phyloP scores from a whole-genome alignment of 2,888 invertebrate species.

The Napeogenes inachia region DNA sequence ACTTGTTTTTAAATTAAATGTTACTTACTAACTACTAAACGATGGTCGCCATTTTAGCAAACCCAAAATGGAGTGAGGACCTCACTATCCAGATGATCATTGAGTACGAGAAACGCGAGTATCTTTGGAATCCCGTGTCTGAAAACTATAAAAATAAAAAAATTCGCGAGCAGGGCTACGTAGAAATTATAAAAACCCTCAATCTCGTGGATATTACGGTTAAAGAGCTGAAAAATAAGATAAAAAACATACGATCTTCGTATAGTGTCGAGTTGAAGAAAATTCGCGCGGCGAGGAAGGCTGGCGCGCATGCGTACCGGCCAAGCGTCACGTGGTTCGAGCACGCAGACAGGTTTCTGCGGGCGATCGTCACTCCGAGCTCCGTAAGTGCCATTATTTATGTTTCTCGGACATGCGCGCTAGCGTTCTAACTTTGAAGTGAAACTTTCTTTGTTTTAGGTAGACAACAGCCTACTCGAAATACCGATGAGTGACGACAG shows the following conservation, averaged over 20 bases:
- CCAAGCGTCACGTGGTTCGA: conserved; percentile 77
- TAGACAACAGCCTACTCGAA: conserved; percentile 68
- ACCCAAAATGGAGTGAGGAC: conserved; percentile 75
- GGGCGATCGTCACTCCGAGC: conserved; percentile 75
- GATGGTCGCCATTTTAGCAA: conserved; percentile 72
- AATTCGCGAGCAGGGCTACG: conserved; percentile 71
- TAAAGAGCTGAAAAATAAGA: conserved; percentile 74
- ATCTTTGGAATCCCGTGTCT: conserved; percentile 72
- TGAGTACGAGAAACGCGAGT: conserved; percentile 72
- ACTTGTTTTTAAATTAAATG: conserved; percentile 58
- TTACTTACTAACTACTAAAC: conserved; percentile 42
- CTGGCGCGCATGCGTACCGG: conserved; percentile 75
- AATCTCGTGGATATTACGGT: conserved; percentile 70
- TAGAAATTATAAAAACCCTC: conserved; percentile 69
- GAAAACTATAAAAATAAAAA: conserved; percentile 75
- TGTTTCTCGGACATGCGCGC: conserved; percentile 32
- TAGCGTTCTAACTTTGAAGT: conserved; percentile 41
- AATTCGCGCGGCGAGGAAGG: conserved; percentile 74
- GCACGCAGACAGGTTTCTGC: conserved; percentile 76
- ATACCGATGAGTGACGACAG: conserved; percentile 71
- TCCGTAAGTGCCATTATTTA: conserved; percentile 57
- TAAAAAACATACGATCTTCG: conserved; percentile 74
- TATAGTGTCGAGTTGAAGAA: conserved; percentile 75
- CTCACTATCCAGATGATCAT: conserved; percentile 73
- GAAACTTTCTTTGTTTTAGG: conserved; percentile 51